Evolutionary conservation across 2,113 vertebrate genomes (phyloP).

Genomic region (Sus scrofa): DNA sequence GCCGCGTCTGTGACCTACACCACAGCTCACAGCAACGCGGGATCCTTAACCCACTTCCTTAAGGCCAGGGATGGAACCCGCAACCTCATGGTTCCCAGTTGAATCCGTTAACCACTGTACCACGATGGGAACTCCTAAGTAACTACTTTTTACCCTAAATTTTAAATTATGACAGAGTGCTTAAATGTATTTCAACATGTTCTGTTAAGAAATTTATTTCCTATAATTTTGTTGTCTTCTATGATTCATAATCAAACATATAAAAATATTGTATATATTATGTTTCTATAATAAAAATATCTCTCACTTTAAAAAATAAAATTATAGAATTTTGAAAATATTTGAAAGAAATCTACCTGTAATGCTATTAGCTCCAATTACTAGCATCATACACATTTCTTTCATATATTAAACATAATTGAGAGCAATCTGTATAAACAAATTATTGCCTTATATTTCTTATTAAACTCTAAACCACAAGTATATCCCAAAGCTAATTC

Average conservation of each 20-base stretch:
- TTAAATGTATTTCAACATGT: background rate
- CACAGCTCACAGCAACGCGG: too few species aligned
- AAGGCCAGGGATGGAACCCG: too few species aligned
- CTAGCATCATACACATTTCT: background rate
- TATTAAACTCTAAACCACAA: background rate
- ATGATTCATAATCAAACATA: background rate
- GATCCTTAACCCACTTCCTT: too few species aligned
- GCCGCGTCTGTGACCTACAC: too few species aligned
- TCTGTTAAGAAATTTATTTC: background rate
- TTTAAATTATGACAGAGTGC: background rate
- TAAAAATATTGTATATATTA: background rate
- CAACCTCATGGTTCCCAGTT: too few species aligned
- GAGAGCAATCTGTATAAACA: background rate
- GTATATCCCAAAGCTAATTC: background rate
- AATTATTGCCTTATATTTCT: background rate
- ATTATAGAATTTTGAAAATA: background rate
- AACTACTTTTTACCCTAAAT: background rate
- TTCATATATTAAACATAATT: background rate
- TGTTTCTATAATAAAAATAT: background rate
- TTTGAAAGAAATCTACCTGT: background rate
- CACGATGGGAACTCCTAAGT: background rate
- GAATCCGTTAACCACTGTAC: too few species aligned
- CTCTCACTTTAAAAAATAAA: background rate
- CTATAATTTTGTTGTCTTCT: background rate
- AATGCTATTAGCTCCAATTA: background rate